phyloP scores from a whole-genome alignment of 2,888 invertebrate genomes.

The Leptinotarsa peninsularis region DNA sequence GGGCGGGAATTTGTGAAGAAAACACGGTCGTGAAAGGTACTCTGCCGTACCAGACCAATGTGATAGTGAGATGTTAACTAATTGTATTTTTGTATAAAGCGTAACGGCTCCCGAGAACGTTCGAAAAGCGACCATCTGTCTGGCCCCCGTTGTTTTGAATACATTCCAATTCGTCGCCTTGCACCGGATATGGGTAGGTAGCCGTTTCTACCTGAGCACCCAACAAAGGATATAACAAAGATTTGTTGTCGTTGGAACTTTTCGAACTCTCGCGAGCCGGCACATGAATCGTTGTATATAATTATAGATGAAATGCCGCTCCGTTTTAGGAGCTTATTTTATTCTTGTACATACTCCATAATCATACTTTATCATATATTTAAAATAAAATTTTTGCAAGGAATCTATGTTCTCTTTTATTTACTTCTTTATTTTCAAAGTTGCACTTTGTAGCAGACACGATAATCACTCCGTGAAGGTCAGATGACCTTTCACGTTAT shows the following conservation, averaged over 20 bases:
- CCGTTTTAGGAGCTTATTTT: slow-evolving; percentile 64
- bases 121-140: slow-evolving; percentile 32
- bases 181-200: slow-evolving; percentile 46
- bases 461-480: neutral
- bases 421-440: neutral
- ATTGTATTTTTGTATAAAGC: slow-evolving; percentile 59
- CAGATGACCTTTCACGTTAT: slow-evolving; percentile 10
- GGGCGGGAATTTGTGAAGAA: slow-evolving; percentile 38
- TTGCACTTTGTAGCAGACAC: too few relatives aligned
- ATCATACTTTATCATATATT: slow-evolving; percentile 59
- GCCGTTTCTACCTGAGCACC: slow-evolving; percentile 42
- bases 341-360: slow-evolving; percentile 61
- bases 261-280: slow-evolving; percentile 44
- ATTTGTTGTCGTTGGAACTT: slow-evolving; percentile 26
- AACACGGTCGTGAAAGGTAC: slow-evolving; percentile 26
- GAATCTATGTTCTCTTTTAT: slow-evolving; percentile 28
- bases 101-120: slow-evolving; percentile 13
- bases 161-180: slow-evolving; percentile 53
- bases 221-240: slow-evolving; percentile 12
- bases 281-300: slow-evolving; percentile 47
- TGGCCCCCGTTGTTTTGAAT: slow-evolving; percentile 36
- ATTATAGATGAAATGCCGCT: slow-evolving; percentile 49
- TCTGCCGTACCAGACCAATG: slow-evolving; percentile 54
- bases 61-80: slow-evolving; percentile 61
- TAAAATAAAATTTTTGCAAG: slow-evolving; percentile 61